Conservation (phyloP, 2,797 vertebrate genomes). For the Mormyrops boulengeri region DNA sequence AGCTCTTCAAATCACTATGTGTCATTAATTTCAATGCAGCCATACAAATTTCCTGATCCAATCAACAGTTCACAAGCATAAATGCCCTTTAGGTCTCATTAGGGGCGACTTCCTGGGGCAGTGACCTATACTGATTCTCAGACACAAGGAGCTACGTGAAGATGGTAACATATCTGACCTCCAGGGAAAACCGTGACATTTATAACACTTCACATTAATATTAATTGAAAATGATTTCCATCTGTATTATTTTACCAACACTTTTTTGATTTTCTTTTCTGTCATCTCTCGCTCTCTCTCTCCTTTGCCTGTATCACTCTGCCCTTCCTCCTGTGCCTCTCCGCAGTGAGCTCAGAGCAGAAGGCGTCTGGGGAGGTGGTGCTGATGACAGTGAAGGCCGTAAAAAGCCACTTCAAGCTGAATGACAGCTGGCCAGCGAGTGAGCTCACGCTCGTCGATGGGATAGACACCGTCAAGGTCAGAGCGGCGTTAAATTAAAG, state of each 20-base stretch:
- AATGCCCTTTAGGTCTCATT: neutral
- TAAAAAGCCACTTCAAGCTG: conserved; percentile 35
- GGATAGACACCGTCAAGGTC: conserved; percentile 38
- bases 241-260: neutral
- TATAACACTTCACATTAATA: neutral
- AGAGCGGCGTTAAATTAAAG: neutral
- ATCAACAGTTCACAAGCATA: neutral
- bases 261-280: neutral
- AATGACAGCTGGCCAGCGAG: conserved; percentile 32
- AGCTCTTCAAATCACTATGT: neutral
- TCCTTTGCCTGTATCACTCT: neutral
- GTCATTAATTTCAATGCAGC: neutral
- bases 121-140: neutral
- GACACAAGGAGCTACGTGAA: neutral
- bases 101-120: neutral
- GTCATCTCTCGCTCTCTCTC: neutral
- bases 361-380: neutral
- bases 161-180: neutral
- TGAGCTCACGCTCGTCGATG: conserved; percentile 43
- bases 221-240: neutral
- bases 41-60: neutral
- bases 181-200: neutral
- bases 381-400: conserved; percentile 40
- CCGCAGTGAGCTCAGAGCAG: conserved; percentile 14
- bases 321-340: neutral